Conservation (phyloP, 2,888 invertebrate species). For the Steinernema scapterisci region DNA sequence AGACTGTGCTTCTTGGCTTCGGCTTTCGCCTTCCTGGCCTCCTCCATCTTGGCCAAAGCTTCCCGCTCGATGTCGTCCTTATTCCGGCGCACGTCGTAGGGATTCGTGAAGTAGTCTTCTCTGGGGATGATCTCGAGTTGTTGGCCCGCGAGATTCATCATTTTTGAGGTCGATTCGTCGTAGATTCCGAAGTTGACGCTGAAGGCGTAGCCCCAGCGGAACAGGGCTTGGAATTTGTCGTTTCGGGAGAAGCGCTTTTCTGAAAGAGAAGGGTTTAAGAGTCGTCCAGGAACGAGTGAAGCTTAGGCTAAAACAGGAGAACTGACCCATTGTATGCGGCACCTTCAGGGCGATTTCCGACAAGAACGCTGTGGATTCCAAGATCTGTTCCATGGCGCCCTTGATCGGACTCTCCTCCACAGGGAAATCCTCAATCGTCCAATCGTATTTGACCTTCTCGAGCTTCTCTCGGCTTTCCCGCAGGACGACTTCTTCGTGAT, state of each 20-base stretch:
- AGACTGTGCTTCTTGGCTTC: conserved; percentile 33
- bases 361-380: conserved; percentile 33
- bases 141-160: conserved; percentile 38
- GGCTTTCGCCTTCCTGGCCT: conserved; percentile 28
- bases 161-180: conserved; percentile 33
- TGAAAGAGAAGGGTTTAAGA: too few relatives aligned
- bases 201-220: conserved; percentile 37
- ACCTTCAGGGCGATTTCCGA: conserved; percentile 32
- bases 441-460: conserved; percentile 22
- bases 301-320: too few relatives aligned
- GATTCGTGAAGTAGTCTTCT: conserved; percentile 32
- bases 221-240: conserved; percentile 10
- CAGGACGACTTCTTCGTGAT: not conserved
- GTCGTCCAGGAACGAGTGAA: too few relatives aligned
- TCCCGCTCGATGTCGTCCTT: conserved; percentile 37
- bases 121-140: conserved; percentile 36
- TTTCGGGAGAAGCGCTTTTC: not conserved
- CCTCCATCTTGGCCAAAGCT: conserved; percentile 26
- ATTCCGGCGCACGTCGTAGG: conserved; percentile 29
- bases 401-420: conserved; percentile 28
- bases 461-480: not conserved
- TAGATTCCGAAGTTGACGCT: conserved; percentile 30
- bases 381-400: conserved; percentile 4
- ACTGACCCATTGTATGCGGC: conserved; percentile 28
- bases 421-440: conserved; percentile 26